Conservation (phyloP, 2,113 vertebrate species). For the Ia io region DNA sequence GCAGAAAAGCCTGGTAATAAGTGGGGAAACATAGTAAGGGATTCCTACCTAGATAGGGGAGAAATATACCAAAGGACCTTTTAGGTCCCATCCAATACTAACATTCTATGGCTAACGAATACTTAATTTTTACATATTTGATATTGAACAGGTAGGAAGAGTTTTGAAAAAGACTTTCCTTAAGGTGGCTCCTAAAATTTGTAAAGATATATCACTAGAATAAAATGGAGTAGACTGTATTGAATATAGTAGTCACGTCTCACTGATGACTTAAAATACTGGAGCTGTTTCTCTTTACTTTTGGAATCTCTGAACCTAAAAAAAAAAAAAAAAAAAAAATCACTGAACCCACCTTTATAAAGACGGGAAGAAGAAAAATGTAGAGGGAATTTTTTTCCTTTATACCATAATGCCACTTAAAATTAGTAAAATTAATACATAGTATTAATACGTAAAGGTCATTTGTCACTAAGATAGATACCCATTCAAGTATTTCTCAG, state of each 20-base stretch:
- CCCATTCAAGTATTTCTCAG: background rate
- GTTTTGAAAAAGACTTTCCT: slow-evolving; percentile 42
- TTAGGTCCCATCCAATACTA: background rate
- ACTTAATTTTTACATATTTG: slow-evolving; percentile 27
- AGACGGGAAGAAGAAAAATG: background rate
- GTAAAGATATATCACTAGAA: background rate
- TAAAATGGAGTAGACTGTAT: background rate
- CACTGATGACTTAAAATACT: background rate
- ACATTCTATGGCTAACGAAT: background rate
- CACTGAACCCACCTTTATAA: background rate
- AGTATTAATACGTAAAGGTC: slow-evolving; percentile 1
- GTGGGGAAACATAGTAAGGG: background rate
- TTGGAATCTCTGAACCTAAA: slow-evolving; percentile 2
- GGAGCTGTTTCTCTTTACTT: slow-evolving; percentile 2
- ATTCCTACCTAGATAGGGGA: background rate
- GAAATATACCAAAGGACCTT: background rate
- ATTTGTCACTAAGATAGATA: slow-evolving; percentile 18
- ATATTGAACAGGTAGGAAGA: background rate
- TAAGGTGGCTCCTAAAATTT: slow-evolving; percentile 3
- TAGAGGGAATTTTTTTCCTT: background rate
- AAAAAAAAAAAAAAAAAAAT: background rate
- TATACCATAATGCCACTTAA: background rate
- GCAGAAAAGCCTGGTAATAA: background rate
- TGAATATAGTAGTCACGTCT: background rate
- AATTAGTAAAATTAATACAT: slow-evolving; percentile 4